Conservation (phyloP, 2,797 vertebrate genomes). For the Tragelaphus eurycerus region DNA sequence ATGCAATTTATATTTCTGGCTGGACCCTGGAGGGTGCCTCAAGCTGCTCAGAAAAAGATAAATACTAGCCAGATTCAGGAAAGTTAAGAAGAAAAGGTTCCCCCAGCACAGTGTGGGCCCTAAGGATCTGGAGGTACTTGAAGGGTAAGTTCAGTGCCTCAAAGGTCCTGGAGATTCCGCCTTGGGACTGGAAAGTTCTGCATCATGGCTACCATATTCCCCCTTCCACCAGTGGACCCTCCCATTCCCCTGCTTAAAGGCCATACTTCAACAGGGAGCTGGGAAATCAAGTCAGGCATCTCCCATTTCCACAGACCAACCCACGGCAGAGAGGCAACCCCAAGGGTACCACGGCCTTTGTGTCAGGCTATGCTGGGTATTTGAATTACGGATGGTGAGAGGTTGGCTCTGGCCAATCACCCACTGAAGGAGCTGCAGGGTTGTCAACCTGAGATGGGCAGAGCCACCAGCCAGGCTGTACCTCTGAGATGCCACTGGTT, state of each 20-base stretch:
- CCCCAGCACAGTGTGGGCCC: background rate
- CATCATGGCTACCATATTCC: background rate
- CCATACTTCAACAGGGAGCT: background rate
- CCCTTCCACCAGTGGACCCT: background rate
- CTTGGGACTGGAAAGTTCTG: background rate
- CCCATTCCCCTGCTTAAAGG: background rate
- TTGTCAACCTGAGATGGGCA: background rate
- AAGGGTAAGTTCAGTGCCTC: background rate
- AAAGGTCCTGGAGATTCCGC: background rate
- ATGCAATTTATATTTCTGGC: background rate
- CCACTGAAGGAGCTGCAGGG: background rate
- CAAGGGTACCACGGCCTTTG: background rate
- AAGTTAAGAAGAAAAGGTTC: background rate
- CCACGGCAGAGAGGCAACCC: background rate
- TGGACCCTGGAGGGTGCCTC: background rate
- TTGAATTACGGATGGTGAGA: background rate
- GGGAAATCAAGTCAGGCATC: background rate
- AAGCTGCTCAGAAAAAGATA: background rate
- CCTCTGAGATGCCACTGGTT: background rate
- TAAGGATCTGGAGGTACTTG: background rate
- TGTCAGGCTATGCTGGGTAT: background rate
- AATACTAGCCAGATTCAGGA: background rate
- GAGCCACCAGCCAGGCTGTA: background rate
- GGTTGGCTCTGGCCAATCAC: no score
- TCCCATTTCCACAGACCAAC: background rate